Conservation (phyloP, 1,140 invertebrate species). For the Scaptomyza montana region DNA sequence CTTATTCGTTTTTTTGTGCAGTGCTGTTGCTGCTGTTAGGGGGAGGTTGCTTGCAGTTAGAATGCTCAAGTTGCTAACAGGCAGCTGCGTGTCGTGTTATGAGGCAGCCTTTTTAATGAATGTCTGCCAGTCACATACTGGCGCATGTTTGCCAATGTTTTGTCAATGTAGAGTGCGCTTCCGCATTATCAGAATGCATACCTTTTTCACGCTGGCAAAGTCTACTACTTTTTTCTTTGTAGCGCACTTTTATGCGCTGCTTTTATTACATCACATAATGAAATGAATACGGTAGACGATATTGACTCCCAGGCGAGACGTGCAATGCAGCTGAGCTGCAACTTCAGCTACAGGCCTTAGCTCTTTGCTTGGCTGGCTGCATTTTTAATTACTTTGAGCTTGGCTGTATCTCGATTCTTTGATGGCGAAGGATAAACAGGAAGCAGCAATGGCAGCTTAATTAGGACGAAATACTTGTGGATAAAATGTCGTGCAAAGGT, state of each 20-base stretch:
- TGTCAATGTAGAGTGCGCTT: constrained; percentile 41
- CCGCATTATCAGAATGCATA: constrained; percentile 28
- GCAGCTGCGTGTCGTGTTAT: constrained; percentile 10
- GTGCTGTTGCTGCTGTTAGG: no score
- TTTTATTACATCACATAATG: constrained; percentile 57
- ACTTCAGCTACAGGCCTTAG: background rate
- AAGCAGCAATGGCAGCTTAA: constrained; percentile 46
- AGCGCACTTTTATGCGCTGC: constrained; percentile 45
- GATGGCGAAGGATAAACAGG: constrained; percentile 48
- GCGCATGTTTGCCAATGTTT: constrained; percentile 48
- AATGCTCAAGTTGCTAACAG: constrained; percentile 5
- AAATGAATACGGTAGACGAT: constrained; percentile 49
- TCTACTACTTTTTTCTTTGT: constrained; percentile 36
- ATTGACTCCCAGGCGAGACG: constrained; percentile 40
- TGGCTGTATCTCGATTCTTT: constrained; percentile 18
- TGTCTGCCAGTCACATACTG: constrained; percentile 43
- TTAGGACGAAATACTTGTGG: constrained; percentile 46
- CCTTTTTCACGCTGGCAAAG: constrained; percentile 10
- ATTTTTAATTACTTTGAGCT: constrained; percentile 53
- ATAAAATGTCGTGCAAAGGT: constrained; percentile 25
- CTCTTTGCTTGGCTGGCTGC: constrained; percentile 13
- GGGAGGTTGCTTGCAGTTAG: no score
- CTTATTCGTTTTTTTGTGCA: background rate
- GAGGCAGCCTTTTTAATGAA: constrained; percentile 40
- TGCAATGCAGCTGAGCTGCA: background rate